Base-by-base conservation (phyloP, 2,888 invertebrate genomes). In the Meiosimyza decipiens region DNA sequence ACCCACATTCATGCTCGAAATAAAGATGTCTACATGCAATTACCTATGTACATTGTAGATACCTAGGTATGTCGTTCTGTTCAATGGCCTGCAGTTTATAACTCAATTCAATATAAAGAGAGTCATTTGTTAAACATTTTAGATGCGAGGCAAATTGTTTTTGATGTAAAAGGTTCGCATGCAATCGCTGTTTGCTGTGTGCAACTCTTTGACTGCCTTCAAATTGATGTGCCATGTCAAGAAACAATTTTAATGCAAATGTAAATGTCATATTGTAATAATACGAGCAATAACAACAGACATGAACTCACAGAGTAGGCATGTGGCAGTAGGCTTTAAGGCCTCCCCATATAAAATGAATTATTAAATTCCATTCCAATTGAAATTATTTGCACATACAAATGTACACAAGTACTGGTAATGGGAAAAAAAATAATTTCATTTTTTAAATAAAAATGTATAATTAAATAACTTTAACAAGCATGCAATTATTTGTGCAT, bases 201-300 rank as follows among this genome's bases (percentile, higher is more conserved):
- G 70, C 73, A 67, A 71, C 74, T 76, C 74, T 59, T 77, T 76
- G 74, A 59, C 65, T 69, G 71, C 73, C 75, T 76, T 77, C 81
- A 83, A 85, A 86, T 86, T 84, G 83, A 84, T 82, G 82, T 86
- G 82, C 84, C 86, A 85, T 86, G 86, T 84, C 82, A 83, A 83
- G 84, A 86, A 86, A 85, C 85, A 86, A 86, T 86, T 86, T 86
- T 76, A 76, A 79, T 74, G 74, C 72, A 75, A 79, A 77, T 78
- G 74, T 73, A 75, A 79, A 77, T 78, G 78, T 71, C 78, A 77
- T 77, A 77, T 77, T 66, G 51, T 69, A 73, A 74, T 75, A 78
- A 78, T 76, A 74, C 75, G 74, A 77, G 74, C 40, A 60, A 60
- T 28, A 60, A 60, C 59, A 60, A 60, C 33, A 11, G 22, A 40